Evolutionary conservation across 2,797 vertebrate species (phyloP), one percentile per base, ranked within the genome.

Genomic region (Lithobates sylvaticus): DNA sequence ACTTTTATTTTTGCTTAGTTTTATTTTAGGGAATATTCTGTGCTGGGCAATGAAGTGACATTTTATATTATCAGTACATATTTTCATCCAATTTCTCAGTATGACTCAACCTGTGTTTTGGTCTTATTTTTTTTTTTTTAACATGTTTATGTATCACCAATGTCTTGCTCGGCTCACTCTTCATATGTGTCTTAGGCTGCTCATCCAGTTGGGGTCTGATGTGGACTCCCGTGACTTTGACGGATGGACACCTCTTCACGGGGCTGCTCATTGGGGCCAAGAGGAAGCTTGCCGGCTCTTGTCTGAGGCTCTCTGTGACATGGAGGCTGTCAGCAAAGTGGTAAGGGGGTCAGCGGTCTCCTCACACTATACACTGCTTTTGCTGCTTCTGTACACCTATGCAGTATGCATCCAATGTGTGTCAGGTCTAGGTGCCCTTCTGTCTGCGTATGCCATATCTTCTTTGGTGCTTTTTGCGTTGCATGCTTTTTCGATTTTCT

Each of bases 201-300:
- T 97, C 80, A 84, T 97, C 64, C 91, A 96, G 92, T 93, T 94
- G 61, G 88, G 87, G 4, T 86, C 95, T 54, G 94, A 96, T 23
- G 93, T 96, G 88, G 93, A 97, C 92, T 88, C 94, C 87, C 90
- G 90, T 79, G 96, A 97, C 91, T 84, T 83, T 0, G 96, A 97
- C 3, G 94, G 95, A 2, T 97, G 96, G 96, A 96, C 95, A 1
- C 90, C 96, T n/a, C 90, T 97, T 69, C 96, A 97, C 13, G 96
- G 94, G 0, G 96, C 94, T 0, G 91, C 96, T 84, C 96, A 97
- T 91, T 97, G 96, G 96, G 96, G 96, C 8, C 95, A 96, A 89
- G 94, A 95, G 89, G 95, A 97, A 87, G 94, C 95, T 81, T 97
- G 95, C 93, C 78, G 84, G 72, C 91, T 96, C 83, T 94, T 97